Evolutionary conservation across 2,797 vertebrate genomes (phyloP).

Genomic region (Bradypus variegatus): DNA sequence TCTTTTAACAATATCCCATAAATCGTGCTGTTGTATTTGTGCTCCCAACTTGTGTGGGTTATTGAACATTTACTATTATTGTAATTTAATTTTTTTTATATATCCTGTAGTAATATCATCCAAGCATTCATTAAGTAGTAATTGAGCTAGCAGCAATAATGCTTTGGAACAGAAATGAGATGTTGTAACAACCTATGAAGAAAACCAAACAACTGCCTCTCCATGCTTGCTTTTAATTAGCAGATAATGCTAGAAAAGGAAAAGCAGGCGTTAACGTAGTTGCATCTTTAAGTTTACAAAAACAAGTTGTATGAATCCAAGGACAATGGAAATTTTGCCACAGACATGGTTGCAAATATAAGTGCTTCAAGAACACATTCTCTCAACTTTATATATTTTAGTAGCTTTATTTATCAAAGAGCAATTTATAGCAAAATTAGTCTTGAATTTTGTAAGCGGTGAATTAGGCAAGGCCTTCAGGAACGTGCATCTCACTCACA

Average conservation of each 20-base stretch:
- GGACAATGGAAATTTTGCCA: slow-evolving; percentile 18
- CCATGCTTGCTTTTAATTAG: neutral
- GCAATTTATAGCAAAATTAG: slow-evolving; percentile 46
- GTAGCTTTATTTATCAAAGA: slow-evolving; percentile 46
- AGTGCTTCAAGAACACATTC: slow-evolving; percentile 23
- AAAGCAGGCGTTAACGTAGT: neutral
- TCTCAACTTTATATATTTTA: slow-evolving; percentile 13
- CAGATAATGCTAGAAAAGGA: neutral
- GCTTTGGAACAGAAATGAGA: neutral
- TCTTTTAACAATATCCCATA: neutral
- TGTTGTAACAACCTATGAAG: neutral
- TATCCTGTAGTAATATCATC: neutral
- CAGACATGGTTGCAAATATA: neutral
- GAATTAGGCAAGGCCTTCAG: slow-evolving; percentile 38
- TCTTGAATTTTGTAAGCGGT: slow-evolving; percentile 43
- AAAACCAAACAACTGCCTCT: neutral
- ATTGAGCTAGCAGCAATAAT: neutral
- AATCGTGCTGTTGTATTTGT: neutral
- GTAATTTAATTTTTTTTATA: neutral
- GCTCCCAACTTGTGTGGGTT: neutral
- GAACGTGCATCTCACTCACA: slow-evolving; percentile 16
- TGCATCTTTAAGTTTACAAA: neutral
- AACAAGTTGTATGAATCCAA: neutral
- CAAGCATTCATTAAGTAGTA: neutral
- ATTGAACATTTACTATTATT: neutral